Conservation (phyloP, 2,113 vertebrate genomes). For the Bombycilla garrulus region DNA sequence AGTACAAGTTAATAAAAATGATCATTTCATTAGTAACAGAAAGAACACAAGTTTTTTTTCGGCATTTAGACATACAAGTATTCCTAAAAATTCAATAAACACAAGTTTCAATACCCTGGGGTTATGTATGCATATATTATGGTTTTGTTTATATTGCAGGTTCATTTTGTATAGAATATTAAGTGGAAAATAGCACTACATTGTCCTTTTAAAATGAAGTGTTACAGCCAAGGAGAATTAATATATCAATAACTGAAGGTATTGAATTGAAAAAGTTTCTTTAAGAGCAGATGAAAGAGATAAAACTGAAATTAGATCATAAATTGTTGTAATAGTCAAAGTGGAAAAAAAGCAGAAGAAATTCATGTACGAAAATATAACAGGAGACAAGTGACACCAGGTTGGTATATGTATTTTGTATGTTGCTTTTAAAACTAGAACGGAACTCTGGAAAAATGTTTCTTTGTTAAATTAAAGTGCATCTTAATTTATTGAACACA, state of each 20-base stretch:
- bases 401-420: not conserved
- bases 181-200: not conserved
- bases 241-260: not conserved
- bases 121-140: not conserved
- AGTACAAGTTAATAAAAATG: not conserved
- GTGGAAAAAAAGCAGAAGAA: not conserved
- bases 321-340: not conserved
- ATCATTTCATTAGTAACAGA: not conserved
- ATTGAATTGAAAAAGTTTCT: not conserved
- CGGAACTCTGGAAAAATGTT: not conserved
- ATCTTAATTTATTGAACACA: not conserved
- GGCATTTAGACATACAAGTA: not conserved
- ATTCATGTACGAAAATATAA: not conserved
- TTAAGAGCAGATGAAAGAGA: not conserved
- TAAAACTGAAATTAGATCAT: slow-evolving; percentile 18
- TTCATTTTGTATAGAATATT: not conserved
- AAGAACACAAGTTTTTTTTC: not conserved
- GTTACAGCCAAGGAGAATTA: not conserved
- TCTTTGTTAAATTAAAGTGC: not conserved
- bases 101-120: not conserved
- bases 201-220: not conserved
- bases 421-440: not conserved
- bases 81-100: not conserved
- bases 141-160: not conserved
- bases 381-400: not conserved